Percentiles rank a stretch among this genome's conserved stretches.
Conservation (phyloP, 2,888 invertebrate species). For the Drosophila robusta region DNA sequence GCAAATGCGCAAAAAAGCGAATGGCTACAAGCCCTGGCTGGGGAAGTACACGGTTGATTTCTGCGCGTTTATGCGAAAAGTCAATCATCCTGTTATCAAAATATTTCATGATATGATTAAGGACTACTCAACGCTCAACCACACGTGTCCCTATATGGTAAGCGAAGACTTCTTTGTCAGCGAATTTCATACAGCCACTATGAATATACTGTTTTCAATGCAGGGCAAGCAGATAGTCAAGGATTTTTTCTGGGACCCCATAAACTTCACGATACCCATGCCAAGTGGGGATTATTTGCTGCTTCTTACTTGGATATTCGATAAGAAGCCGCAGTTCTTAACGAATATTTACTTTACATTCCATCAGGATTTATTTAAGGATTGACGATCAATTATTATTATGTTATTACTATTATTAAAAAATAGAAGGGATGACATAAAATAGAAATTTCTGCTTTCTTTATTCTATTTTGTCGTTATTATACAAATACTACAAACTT, state of each 20-base stretch:
- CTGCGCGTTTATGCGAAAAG: conserved; percentile 1
- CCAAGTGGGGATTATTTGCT: conserved; percentile 9
- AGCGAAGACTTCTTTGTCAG: background rate
- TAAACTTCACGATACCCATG: background rate
- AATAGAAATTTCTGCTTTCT: too few relatives aligned
- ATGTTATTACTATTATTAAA: too few relatives aligned
- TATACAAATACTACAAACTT: too few relatives aligned
- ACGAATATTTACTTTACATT: conserved; percentile 12
- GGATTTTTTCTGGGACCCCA: conserved; percentile 27
- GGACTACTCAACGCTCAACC: conserved; percentile 26
- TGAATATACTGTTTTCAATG: background rate
- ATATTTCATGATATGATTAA: background rate
- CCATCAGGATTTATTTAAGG: background rate
- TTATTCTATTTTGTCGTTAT: too few relatives aligned
- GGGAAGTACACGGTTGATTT: conserved; percentile 2
- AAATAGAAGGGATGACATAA: too few relatives aligned
- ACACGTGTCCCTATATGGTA: conserved; percentile 45
- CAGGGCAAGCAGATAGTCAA: conserved; percentile 20
- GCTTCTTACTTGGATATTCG: background rate
- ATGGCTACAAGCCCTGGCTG: conserved; percentile 32
- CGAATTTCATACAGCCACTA: too few relatives aligned
- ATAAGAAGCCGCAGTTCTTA: background rate
- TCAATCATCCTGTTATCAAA: conserved; percentile 14
- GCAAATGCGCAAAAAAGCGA: conserved; percentile 17
- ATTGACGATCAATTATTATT: background rate